These are phyloP conservation scores for Microcebus griseorufus DNA, from an alignment of 2,113 vertebrate genomes.

Conservation along the genomic window DNA sequence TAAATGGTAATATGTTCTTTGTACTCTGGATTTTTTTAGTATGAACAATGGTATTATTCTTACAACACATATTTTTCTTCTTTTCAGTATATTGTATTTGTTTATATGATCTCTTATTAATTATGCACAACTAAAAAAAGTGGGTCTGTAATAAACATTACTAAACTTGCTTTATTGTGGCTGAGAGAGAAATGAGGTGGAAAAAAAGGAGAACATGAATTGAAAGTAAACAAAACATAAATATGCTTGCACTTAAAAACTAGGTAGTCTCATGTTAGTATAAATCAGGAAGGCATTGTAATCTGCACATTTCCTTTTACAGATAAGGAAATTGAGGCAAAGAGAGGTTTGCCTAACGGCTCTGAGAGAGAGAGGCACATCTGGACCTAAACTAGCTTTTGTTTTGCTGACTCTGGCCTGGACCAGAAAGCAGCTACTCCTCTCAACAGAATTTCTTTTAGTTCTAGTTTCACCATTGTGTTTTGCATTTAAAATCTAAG, in stretches of 20 bases:
- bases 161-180: neutral
- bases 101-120: constrained; percentile 36
- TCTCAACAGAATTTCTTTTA: neutral
- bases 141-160: neutral
- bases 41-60: constrained; percentile 51
- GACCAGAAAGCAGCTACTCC: neutral
- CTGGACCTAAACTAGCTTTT: neutral
- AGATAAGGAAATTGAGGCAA: neutral
- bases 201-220: neutral
- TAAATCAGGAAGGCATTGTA: neutral
- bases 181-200: neutral
- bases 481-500: neutral
- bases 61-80: constrained; percentile 14
- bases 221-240: constrained; percentile 21
- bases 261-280: neutral
- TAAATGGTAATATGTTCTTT: constrained; percentile 40
- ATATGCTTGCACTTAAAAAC: neutral
- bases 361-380: neutral
- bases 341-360: neutral
- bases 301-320: neutral
- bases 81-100: neutral
- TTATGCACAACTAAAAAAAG: constrained; percentile 13
- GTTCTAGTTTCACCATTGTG: neutral
- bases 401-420: neutral
- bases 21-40: neutral